Base-by-base conservation (phyloP, 2,888 invertebrate species). In the Leucoma salicis region DNA sequence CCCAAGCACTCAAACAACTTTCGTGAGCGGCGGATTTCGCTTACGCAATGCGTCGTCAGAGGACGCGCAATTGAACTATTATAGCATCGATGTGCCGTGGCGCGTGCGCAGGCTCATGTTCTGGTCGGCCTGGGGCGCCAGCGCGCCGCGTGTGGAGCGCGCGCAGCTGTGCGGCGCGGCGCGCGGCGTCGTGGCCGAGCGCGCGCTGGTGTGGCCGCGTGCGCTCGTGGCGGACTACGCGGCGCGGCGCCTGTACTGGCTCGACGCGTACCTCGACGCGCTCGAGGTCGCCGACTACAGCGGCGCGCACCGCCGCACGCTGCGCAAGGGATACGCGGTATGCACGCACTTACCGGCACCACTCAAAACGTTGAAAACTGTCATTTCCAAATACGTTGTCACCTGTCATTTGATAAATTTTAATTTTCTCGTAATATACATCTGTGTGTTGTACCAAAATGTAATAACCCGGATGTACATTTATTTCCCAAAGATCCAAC, bases 231-330 rank as follows among this genome's bases (percentile, higher is more conserved):
- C 95, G 36, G 96, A 96, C 84, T 91, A 92, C 55, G 92, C 95
- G 25, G 91, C 91, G 36, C 90, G 92, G 63, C 91, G 91, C 65
- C 91, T 96, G 14, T 96, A 95, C 81, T 96, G 95, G 95, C 93
- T 94, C 39, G 96, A 96, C 80, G 92, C 93, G 5, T 95, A 95
- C 81, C 90, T 95, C 62, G 95, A 95, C 84, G 93, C 92, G 63
- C 91, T 96, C 3, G 95, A 96, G 81, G 90, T 94, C 46, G 92
- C 94, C 14, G 93, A 95, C 83, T 96, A 96, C 78, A 91, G 94
- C 69, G 96, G 96, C 7, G 81, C 80, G 11, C 91, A 92, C 64
- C 88, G 95, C 40, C 83, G 81, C 66, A 93, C 93, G 3, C 82
- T 94, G 38, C 84, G 91, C 42, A 89, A 90, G 57, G 90, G 88